Evolutionary conservation across 2,888 invertebrate genomes (phyloP), one percentile per base, ranked within the genome.

Genomic region (Habrosyne pyritoides): DNA sequence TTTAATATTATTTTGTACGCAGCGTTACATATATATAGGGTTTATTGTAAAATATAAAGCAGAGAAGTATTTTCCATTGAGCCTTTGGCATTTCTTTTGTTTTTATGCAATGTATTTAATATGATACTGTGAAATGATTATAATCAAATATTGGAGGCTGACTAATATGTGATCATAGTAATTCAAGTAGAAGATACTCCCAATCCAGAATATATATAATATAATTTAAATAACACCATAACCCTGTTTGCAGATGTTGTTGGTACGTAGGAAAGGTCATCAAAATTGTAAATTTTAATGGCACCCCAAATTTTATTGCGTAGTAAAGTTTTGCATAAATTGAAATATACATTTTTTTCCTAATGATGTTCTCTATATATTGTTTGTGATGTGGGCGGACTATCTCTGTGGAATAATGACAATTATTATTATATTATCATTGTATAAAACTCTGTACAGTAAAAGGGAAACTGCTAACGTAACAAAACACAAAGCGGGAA

Each of bases 1-100:
- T 69, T 71, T 33, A 33, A 33, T n/a, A n/a, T n/a, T n/a, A 33
- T n/a, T 33, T 33, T n/a, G n/a, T 33, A 30, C 30, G 30, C 12
- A 0, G 4, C 8, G 33, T n/a, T n/a, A n/a, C n/a, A n/a, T n/a
- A n/a, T n/a, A n/a, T n/a, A n/a, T n/a, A n/a, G n/a, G n/a, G n/a
- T n/a, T n/a, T n/a, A n/a, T n/a, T n/a, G n/a, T n/a, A n/a, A n/a
- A n/a, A n/a, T n/a, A n/a, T n/a, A n/a, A n/a, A n/a, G n/a, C n/a
- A n/a, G n/a, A n/a, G n/a, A n/a, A n/a, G n/a, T n/a, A n/a, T n/a
- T n/a, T n/a, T n/a, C n/a, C n/a, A n/a, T n/a, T n/a, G n/a, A n/a
- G n/a, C n/a, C n/a, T n/a, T n/a, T n/a, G n/a, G n/a, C n/a, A n/a
- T n/a, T n/a, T n/a, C n/a, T n/a, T n/a, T n/a, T n/a, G n/a, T n/a